A percentile compares a stretch with the other conserved stretches of the same genome.
Evolutionary conservation across 2,797 vertebrate species (phyloP).

Genomic region (Sebastes taczanowskii): DNA sequence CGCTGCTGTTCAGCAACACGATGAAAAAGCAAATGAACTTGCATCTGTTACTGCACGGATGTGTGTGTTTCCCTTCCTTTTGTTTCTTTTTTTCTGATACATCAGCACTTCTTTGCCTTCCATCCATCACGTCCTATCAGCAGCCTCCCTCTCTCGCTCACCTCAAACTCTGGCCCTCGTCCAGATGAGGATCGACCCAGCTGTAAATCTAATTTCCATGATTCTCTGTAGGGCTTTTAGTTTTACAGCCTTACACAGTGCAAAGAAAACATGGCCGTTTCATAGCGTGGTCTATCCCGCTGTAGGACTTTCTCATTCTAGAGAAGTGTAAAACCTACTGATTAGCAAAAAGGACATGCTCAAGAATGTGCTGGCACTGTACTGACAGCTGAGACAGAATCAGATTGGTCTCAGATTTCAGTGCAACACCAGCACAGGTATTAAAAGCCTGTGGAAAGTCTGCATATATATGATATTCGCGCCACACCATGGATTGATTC

Average conservation of each 20-base stretch:
- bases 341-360: background rate
- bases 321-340: background rate
- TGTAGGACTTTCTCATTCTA: slow-evolving; percentile 2
- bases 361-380: background rate
- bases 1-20: slow-evolving; percentile 30
- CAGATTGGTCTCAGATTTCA: slow-evolving; percentile 44
- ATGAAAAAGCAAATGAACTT: slow-evolving; percentile 52
- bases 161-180: slow-evolving; percentile 69
- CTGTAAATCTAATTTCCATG: slow-evolving; percentile 79
- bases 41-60: slow-evolving; percentile 14
- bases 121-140: slow-evolving; percentile 70
- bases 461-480: slow-evolving; percentile 14
- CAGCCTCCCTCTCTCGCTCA: slow-evolving; percentile 48
- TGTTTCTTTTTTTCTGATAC: slow-evolving; percentile 20
- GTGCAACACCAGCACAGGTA: slow-evolving; percentile 4
- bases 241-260: slow-evolving; percentile 69
- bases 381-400: slow-evolving; percentile 25
- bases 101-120: slow-evolving; percentile 73
- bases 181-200: slow-evolving; percentile 75
- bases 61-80: slow-evolving; percentile 31
- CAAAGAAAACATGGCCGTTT: slow-evolving; percentile 71
- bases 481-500: slow-evolving; percentile 31
- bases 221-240: slow-evolving; percentile 81
- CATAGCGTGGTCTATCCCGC: slow-evolving; percentile 8
- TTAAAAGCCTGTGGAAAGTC: slow-evolving; percentile 45